Evolutionary conservation across 2,113 vertebrate species (phyloP).

Genomic region (Baryphthengus martii): DNA sequence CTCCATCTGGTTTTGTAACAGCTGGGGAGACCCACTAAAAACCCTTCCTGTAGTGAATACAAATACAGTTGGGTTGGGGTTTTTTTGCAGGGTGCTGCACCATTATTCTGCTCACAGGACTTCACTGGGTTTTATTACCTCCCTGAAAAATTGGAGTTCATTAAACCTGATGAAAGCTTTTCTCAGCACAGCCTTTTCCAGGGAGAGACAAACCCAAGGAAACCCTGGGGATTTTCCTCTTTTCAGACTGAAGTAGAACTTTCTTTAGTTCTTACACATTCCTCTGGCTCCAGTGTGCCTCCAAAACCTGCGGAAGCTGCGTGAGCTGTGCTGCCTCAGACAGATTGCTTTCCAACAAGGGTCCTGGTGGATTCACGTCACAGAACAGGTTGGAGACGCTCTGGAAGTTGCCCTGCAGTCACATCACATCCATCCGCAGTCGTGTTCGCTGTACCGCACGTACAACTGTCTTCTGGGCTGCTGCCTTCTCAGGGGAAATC

Average conservation of each 20-base stretch:
- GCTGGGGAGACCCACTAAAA: neutral
- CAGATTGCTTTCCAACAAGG: neutral
- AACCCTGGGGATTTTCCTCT: neutral
- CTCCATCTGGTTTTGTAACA: neutral
- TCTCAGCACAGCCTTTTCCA: neutral
- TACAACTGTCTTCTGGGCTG: neutral
- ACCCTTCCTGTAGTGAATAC: neutral
- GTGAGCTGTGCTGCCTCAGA: neutral
- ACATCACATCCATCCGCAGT: neutral
- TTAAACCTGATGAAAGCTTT: neutral
- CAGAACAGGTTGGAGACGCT: neutral
- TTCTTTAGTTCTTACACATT: neutral
- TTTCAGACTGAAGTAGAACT: neutral
- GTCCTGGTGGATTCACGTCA: neutral
- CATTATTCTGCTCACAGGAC: accelerated
- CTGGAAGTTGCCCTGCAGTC: neutral
- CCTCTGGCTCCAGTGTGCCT: neutral
- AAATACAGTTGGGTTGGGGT: neutral
- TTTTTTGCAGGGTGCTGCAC: neutral
- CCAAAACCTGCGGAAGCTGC: neutral
- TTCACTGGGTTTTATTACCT: neutral
- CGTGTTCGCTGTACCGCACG: accelerated
- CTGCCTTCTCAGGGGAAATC: neutral
- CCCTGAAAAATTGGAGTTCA: neutral
- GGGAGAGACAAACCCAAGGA: neutral